A percentile compares a stretch with the other conserved stretches of the same genome.
Conservation (phyloP, 1,140 invertebrate genomes). For the Archegozetes longisetosus region DNA sequence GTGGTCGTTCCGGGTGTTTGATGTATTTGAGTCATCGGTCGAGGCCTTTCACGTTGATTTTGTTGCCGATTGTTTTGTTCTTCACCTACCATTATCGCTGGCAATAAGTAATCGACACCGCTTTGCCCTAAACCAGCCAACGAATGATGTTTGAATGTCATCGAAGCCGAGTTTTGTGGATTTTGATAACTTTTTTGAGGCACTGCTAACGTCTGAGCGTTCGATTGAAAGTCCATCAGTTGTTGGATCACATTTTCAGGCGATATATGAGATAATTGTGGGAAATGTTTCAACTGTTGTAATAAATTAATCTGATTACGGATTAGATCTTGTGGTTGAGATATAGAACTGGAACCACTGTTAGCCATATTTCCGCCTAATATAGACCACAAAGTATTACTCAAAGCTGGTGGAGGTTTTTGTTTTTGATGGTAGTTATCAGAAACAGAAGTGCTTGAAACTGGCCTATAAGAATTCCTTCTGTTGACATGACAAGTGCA, state of each 20-base stretch:
- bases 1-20: not conserved
- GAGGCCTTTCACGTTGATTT: not conserved
- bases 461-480: not conserved
- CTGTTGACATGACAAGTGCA: slow-evolving; percentile 49
- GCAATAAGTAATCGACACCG: not conserved
- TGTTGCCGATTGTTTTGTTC: not conserved
- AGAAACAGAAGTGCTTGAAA: not conserved
- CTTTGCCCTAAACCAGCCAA: not conserved
- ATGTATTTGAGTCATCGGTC: not conserved
- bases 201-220: not conserved
- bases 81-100: not conserved
- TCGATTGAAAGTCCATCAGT: slow-evolving; percentile 7
- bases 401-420: slow-evolving; percentile 18
- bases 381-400: slow-evolving; percentile 22
- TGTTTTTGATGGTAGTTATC: slow-evolving; percentile 5
- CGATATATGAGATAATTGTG: slow-evolving; percentile 19
- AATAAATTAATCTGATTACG: slow-evolving; percentile 16
- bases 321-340: not conserved
- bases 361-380: not conserved
- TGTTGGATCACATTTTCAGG: slow-evolving; percentile 17
- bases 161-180: not conserved
- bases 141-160: not conserved
- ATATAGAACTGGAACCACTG: not conserved
- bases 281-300: slow-evolving; percentile 17
- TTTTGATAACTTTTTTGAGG: not conserved